Conservation (phyloP, 35 echinoderm and acorn worm species). For the Heliocidaris tuberculata region DNA sequence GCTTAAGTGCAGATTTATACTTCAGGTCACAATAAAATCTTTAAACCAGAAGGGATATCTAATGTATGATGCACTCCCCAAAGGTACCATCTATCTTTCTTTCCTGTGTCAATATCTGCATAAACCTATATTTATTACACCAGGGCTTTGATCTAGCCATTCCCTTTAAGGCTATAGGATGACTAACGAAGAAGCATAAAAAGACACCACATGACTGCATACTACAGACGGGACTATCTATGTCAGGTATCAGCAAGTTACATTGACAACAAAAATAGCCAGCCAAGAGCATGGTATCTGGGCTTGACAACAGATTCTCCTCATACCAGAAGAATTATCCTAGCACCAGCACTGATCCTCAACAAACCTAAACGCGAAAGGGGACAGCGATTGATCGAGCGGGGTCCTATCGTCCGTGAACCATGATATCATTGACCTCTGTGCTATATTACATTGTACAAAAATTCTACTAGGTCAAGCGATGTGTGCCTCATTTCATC, state of each 20-base stretch:
- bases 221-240: background rate
- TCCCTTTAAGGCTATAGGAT: background rate
- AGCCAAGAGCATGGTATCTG: background rate
- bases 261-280: conserved; percentile 2
- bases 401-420: background rate
- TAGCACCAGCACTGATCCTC: background rate
- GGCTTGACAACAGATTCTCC: conserved; percentile 20
- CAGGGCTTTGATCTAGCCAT: background rate
- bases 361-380: background rate
- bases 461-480: background rate
- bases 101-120: too few relatives aligned
- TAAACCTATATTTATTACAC: too few relatives aligned
- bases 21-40: too few relatives aligned
- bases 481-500: background rate
- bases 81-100: too few relatives aligned
- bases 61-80: too few relatives aligned
- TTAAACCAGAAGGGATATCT: too few relatives aligned
- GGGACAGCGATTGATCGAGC: background rate
- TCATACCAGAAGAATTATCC: conserved; percentile 37
- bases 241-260: conserved; percentile 10
- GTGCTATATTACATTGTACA: background rate
- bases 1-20: too few relatives aligned
- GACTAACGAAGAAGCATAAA: background rate
- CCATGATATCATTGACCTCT: conserved; percentile 1
- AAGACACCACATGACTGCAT: background rate